These are phyloP conservation scores for Clarias pachynema DNA, from an alignment of 2,797 vertebrate species.

Conservation along the genomic window DNA sequence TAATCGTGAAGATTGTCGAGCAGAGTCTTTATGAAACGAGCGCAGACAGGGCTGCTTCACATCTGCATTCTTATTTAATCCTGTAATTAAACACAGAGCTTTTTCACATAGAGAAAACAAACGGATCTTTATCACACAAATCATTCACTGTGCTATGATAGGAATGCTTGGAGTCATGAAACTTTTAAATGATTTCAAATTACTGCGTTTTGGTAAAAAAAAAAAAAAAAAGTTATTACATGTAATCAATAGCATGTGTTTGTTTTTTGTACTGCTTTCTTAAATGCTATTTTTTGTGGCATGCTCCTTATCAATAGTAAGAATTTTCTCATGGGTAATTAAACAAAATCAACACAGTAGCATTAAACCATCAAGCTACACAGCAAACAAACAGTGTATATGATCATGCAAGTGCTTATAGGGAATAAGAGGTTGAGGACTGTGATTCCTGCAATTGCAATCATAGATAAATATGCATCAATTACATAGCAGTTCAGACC, in stretches of 20 bases:
- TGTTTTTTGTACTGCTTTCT: too few species aligned
- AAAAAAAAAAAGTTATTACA: not conserved
- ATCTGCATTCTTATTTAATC: constrained; percentile 36
- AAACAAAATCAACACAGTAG: not conserved
- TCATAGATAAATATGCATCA: too few species aligned
- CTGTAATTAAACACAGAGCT: constrained; percentile 44
- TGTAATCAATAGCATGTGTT: not conserved
- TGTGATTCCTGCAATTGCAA: not conserved
- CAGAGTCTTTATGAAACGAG: constrained; percentile 7
- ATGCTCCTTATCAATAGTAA: not conserved
- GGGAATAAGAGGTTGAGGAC: not conserved
- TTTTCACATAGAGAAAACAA: constrained; percentile 45
- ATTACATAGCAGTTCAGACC: too few species aligned
- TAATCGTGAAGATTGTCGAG: constrained; percentile 28
- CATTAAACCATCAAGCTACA: not conserved
- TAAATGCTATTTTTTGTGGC: not conserved
- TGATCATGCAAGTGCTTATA: not conserved
- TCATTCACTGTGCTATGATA: constrained; percentile 29
- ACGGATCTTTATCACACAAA: constrained; percentile 40
- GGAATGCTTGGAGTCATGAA: constrained; percentile 12
- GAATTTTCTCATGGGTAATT: not conserved
- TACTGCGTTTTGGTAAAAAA: not conserved
- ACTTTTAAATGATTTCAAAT: constrained; percentile 2
- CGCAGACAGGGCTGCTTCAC: constrained; percentile 13
- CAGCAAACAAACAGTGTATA: not conserved